Evolutionary conservation across 92 coral and sea anemone species (phyloP), one percentile per base, ranked within the genome.

Genomic region (Porites lobata): DNA sequence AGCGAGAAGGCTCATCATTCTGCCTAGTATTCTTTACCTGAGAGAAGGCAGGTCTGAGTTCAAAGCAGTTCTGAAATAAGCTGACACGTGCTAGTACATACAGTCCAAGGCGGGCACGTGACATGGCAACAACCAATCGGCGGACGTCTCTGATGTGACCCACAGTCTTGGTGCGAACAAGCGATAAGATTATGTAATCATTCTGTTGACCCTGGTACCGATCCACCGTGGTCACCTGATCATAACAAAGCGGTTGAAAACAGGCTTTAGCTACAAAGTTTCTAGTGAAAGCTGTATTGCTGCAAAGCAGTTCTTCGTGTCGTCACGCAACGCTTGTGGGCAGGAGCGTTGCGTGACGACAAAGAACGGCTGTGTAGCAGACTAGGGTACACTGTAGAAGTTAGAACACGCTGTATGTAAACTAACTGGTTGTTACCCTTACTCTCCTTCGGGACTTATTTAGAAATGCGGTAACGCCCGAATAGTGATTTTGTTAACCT

Each of bases 191-290:
- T 91, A 97, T 95, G 95, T 94, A 97, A 86, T 97, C 99, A 69
- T 97, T 97, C 91, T 97, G 99, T 86, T 97, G 99, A 12, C 99
- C 99, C 86, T 97, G 99, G 98, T 97, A 97, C 63, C 99, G 98
- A 94, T 97, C 99, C 72, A 97, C 99, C 19, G 99, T 97, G 82
- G 99, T 97, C 65, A 97, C 96, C 99, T 97, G 84, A 76, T 66
- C 74, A 22, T 50, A 53, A 13, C 32, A 19, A 32, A 77, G 13
- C 54, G 29, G 24, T 43, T 20, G 38, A 18, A 72, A 66, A 52
- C 50, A 54, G 11, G 17, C 84, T 50, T 32, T 6, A 51, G 38
- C 38, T 29, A 29, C 38, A 29, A 29, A 29, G 38, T 29, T 29
- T 29, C 38, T 29, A 2, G 38, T 29, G 2, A 2, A 38, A 2